These are phyloP conservation scores for Verasper variegatus DNA, from an alignment of 2,113 vertebrate genomes.

Conservation along the genomic window DNA sequence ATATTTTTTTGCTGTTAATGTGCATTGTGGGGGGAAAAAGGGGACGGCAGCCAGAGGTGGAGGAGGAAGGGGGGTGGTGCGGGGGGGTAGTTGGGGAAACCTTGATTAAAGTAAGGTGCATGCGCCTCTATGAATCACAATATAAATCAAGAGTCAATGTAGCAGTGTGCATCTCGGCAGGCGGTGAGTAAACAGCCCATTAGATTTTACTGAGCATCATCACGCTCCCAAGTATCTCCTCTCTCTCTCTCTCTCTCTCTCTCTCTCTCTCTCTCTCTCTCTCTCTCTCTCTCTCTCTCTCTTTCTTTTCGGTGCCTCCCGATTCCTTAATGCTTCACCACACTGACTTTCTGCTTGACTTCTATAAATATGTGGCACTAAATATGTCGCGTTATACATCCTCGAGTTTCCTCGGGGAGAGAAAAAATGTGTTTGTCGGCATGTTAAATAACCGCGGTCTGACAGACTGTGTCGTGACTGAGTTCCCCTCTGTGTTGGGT, in stretches of 20 bases:
- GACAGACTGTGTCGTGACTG: slow-evolving; percentile 47
- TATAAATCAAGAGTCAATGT: slow-evolving; percentile 78
- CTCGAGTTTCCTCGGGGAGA: slow-evolving; percentile 38
- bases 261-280: no score
- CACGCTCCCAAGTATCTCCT: slow-evolving; percentile 50
- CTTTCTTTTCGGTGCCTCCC: slow-evolving; percentile 14
- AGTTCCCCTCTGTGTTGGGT: slow-evolving; percentile 39
- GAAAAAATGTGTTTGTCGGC: slow-evolving; percentile 52
- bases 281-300: slow-evolving; percentile 7
- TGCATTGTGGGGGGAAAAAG: slow-evolving; percentile 65
- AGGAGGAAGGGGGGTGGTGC: background rate
- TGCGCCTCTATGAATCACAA: slow-evolving; percentile 75
- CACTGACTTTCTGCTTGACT: slow-evolving; percentile 66
- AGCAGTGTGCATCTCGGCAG: slow-evolving; percentile 52
- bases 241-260: background rate
- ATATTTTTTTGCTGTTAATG: slow-evolving; percentile 75
- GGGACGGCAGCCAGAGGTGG: slow-evolving; percentile 1
- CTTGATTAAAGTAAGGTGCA: slow-evolving; percentile 83
- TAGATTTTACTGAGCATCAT: slow-evolving; percentile 70
- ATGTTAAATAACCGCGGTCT: slow-evolving; percentile 45
- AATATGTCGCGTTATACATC: slow-evolving; percentile 61
- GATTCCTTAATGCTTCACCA: slow-evolving; percentile 56
- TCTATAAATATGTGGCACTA: slow-evolving; percentile 49
- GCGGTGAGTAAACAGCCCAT: slow-evolving; percentile 78
- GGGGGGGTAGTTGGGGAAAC: slow-evolving; percentile 51